Base-by-base conservation (phyloP, 1,140 invertebrate species). In the Caenorhabditis briggsae region DNA sequence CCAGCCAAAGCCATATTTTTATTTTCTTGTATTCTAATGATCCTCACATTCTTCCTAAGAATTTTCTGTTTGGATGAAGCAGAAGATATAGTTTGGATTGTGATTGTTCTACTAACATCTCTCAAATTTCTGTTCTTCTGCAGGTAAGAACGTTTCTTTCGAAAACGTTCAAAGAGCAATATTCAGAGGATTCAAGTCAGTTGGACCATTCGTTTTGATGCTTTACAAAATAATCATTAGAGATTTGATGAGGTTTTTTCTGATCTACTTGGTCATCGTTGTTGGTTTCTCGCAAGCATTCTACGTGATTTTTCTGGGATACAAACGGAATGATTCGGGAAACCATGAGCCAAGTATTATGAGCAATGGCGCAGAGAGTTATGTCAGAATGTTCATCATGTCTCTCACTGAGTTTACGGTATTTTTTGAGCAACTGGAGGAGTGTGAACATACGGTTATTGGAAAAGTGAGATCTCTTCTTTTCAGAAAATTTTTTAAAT, bases 201-300 rank as follows among this genome's bases (percentile, higher is more conserved):
- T 98, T 0, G 97, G 97, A 0, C 97, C 97, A 11, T 98, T 98
- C 94, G 97, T 99, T 9, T 96, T 98, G 70, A 99, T 99, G 97
- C 97, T 99, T 88, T 99, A 99, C 93, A 95, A 97, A 89, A 99
- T 99, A 96, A 95, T 99, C 23, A 96, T 96, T 94, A 96, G 96
- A 87, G 97, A 99, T 93, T 93, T 99, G 18, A 93, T 98, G 9
- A 94, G 97, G 89, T 99, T 99, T 93, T 96, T 97, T 61, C 96
- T 95, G 43, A 99, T 99, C 90, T 99, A 98, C 92, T 93, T 96
- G 59, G 96, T 99, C 0, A 98, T 99, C 92, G 96, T 99, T 0
- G 95, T 98, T 95, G 97, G 97, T 87, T 99, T 99, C 92, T 97
- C 97, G 18, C 97, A 99, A 95, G 96, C 96, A 0, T 97, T 96